These are phyloP conservation scores for Heterotis niloticus DNA, from an alignment of 2,113 vertebrate genomes.

Conservation along the genomic window DNA sequence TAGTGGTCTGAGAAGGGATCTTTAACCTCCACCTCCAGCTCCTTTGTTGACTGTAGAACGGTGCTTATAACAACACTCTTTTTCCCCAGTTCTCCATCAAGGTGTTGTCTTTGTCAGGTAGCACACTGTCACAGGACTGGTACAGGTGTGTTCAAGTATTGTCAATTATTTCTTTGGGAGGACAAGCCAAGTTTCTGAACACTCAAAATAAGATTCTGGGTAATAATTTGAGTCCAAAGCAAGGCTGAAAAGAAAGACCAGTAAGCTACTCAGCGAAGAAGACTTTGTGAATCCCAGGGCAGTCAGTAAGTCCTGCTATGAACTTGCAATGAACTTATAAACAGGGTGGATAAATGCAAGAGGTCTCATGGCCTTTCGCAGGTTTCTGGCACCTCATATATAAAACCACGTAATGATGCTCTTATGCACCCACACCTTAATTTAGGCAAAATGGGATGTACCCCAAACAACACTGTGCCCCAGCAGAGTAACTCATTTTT, in stretches of 20 bases:
- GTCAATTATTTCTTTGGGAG: constrained; percentile 62
- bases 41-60: background rate
- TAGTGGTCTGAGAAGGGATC: constrained; percentile 6
- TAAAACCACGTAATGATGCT: constrained; percentile 44
- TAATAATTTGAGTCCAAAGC: constrained; percentile 57
- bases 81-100: background rate
- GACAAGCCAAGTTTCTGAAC: constrained; percentile 49
- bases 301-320: constrained; percentile 68
- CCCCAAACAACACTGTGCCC: constrained; percentile 56
- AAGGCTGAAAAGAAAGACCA: constrained; percentile 63
- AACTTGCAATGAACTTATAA: constrained; percentile 58
- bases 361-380: constrained; percentile 65
- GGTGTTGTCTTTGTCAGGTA: constrained; percentile 20
- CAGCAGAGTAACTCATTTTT: constrained; percentile 26
- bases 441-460: constrained; percentile 50
- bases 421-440: constrained; percentile 68
- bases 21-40: constrained; percentile 20
- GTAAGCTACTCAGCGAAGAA: constrained; percentile 53
- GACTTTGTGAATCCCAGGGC: constrained; percentile 69
- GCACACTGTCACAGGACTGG: constrained; percentile 11
- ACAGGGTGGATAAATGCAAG: constrained; percentile 64
- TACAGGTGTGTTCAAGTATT: constrained; percentile 48
- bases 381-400: constrained; percentile 56
- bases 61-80: background rate
- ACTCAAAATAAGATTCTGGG: constrained; percentile 39